These are phyloP conservation scores for Emydura subglobosa DNA, from an alignment of 2,113 vertebrate genomes.

Conservation along the genomic window DNA sequence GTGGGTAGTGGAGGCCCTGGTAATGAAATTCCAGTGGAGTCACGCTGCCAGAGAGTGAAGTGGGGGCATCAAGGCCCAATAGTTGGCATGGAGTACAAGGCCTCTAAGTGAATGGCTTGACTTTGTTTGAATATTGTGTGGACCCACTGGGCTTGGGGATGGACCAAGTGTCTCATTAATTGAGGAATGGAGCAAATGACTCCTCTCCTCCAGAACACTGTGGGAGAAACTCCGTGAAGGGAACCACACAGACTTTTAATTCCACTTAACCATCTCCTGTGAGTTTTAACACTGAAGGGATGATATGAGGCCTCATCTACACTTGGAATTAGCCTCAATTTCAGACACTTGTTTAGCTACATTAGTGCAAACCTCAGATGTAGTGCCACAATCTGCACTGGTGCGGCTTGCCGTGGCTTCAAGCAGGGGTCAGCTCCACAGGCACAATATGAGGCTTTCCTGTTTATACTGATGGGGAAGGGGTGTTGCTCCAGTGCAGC, in stretches of 20 bases:
- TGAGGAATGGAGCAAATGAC: background rate
- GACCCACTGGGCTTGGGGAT: background rate
- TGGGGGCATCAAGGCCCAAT: background rate
- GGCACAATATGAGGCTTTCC: background rate
- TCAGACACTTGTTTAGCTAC: background rate
- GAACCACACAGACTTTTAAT: background rate
- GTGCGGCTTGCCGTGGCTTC: background rate
- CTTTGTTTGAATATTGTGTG: background rate
- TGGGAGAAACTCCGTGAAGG: background rate
- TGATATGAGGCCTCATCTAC: background rate
- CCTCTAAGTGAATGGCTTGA: background rate
- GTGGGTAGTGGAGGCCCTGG: background rate
- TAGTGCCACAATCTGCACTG: background rate
- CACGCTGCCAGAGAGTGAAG: accelerated
- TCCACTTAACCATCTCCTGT: background rate
- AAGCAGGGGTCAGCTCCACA: accelerated
- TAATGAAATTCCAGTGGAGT: background rate
- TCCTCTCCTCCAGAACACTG: background rate
- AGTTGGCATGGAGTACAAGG: background rate
- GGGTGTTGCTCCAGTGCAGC: background rate
- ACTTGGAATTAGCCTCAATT: background rate
- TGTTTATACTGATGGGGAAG: slow-evolving; percentile 14
- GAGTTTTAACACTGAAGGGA: background rate
- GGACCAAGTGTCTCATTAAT: background rate
- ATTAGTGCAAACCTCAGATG: background rate